Base-by-base conservation (phyloP, 2,888 invertebrate genomes). In the Bhutanitis thaidina region DNA sequence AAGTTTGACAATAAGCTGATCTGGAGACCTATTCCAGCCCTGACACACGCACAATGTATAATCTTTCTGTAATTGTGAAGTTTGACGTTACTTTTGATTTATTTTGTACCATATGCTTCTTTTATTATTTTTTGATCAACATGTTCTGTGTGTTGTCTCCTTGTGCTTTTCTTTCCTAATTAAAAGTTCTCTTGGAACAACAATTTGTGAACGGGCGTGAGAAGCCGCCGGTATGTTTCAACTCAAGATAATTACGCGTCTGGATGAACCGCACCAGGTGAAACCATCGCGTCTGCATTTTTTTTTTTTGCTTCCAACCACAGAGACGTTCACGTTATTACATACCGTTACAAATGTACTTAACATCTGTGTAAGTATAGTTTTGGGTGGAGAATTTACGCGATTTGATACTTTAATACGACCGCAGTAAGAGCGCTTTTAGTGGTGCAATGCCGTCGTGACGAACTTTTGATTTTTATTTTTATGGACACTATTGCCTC, bases 321-420 rank as follows among this genome's bases (percentile, higher is more conserved):
- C 44, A 29, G 49, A 34, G 1, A 12, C 12, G 34, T 12, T 4
- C 13, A 13, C 30, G 37, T 45, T 50, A 50, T 51, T 40, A 40
- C 27, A 38, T 40, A 45, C 45, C 50, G 50, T 45, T 45, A 51
- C 40, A 40, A 34, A 50, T 45, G 39, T 45, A 35, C 44, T 47
- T 44, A 44, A 10, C 15, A n/a, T n/a, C n/a, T n/a, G n/a, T n/a
- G n/a, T 40, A 29, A 44, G 39, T 39, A 34, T 12, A 10, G 20
- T 16, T 2, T 9, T 27, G 10, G 7, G n/a, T 7, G 7, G 13
- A 13, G 3, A 25, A 1, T 25, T 34, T 14, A 43, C 10, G 1
- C 29, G 13, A 30, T 45, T 45, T 14, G 20, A 7, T 10, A 1
- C 30, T 29, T 29, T 51, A 45, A 14, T 1, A 3, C 7, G 0